A percentile compares a stretch with the other conserved stretches of the same genome.
phyloP scores from a whole-genome alignment of 2,113 vertebrate species.

The Hucho hucho region DNA sequence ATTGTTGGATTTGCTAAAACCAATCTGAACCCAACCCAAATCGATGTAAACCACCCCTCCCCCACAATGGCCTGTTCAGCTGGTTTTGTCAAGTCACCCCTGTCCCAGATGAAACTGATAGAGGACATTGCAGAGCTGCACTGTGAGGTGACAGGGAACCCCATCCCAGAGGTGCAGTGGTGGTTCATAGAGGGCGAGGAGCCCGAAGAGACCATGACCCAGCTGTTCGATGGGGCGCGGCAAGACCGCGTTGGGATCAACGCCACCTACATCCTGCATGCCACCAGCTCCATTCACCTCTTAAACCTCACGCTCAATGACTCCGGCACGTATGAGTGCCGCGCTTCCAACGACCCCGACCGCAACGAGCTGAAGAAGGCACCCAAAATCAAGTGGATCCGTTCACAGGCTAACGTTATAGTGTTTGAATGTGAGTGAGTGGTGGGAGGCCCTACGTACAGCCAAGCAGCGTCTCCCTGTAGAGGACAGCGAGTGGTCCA shows the following conservation, averaged over 20 bases:
- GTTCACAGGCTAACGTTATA: constrained; percentile 90
- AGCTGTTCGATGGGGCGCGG: constrained; percentile 88
- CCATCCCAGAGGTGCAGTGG: constrained; percentile 91
- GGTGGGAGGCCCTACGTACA: not conserved
- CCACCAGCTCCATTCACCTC: constrained; percentile 82
- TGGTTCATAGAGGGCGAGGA: constrained; percentile 84
- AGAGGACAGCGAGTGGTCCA: constrained; percentile 51
- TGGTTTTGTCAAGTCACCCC: constrained; percentile 85
- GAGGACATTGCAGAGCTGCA: constrained; percentile 81
- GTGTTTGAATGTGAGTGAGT: constrained; percentile 93
- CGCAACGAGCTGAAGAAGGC: constrained; percentile 89
- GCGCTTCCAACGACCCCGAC: constrained; percentile 93
- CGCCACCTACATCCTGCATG: constrained; percentile 84
- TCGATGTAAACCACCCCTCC: not conserved
- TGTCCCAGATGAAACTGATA: constrained; percentile 81
- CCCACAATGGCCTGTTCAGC: constrained; percentile 62
- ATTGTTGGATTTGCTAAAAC: constrained; percentile 40
- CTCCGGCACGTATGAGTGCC: constrained; percentile 89
- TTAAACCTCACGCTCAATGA: constrained; percentile 77
- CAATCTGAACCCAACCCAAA: constrained; percentile 24
- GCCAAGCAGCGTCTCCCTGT: constrained; percentile 39
- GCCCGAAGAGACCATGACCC: constrained; percentile 75
- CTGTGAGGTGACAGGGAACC: constrained; percentile 87
- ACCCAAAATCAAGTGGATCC: constrained; percentile 96
- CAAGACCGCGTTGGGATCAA: constrained; percentile 83